Conservation (phyloP, 2,888 invertebrate genomes). For the Cryptophagus acutangulus region DNA sequence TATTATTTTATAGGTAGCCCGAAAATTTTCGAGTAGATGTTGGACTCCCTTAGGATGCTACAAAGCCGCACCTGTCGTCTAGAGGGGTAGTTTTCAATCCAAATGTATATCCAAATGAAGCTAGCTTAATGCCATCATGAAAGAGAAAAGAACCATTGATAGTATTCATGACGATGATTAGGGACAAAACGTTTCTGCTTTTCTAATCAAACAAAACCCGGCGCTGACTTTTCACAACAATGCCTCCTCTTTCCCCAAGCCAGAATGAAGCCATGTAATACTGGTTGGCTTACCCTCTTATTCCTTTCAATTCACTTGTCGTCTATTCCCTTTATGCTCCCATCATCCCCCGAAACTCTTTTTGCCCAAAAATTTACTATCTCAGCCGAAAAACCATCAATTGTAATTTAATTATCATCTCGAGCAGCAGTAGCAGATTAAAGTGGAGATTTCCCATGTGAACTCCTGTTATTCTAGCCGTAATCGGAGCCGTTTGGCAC, state of each 20-base stretch:
- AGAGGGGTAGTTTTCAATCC: too few species aligned
- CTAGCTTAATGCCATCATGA: too few species aligned
- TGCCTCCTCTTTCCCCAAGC: constrained; percentile 32
- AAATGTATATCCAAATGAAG: too few species aligned
- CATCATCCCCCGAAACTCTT: background rate
- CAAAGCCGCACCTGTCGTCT: too few species aligned
- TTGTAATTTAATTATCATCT: constrained; percentile 7
- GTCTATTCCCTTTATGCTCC: background rate
- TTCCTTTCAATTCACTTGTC: constrained; percentile 1
- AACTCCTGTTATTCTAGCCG: constrained; percentile 19
- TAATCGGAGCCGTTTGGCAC: constrained; percentile 33
- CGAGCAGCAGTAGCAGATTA: constrained; percentile 1
- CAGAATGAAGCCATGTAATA: constrained; percentile 45
- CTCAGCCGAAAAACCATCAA: background rate
- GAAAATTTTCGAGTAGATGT: too few species aligned
- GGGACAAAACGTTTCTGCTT: constrained; percentile 44
- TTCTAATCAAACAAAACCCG: constrained; percentile 49
- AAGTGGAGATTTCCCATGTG: constrained; percentile 8
- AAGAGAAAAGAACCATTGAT: constrained; percentile 31
- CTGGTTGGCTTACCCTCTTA: constrained; percentile 35
- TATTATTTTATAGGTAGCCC: too few species aligned
- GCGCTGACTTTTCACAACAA: constrained; percentile 47
- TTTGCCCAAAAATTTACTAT: too few species aligned
- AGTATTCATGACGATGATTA: constrained; percentile 43
- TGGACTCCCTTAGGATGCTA: too few species aligned